Conservation (phyloP, 53 echinoderm and acorn worm genomes). For the Hippasteria phrygiana region DNA sequence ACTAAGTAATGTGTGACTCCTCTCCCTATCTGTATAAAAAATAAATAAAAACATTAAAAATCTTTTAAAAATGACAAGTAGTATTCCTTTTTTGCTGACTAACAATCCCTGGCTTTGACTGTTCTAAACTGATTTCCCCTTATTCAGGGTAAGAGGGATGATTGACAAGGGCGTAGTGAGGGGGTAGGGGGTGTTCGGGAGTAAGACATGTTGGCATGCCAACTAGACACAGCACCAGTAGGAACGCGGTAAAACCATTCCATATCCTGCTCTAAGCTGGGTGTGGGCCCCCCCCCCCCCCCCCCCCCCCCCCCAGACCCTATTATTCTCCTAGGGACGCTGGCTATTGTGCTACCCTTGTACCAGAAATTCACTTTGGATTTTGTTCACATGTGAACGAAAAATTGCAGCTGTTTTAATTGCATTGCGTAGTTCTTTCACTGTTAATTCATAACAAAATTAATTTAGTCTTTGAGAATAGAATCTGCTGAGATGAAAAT, state of each 20-base stretch:
- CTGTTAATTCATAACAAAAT: too few species aligned
- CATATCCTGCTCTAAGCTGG: background rate
- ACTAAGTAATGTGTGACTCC: background rate
- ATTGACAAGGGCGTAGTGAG: slow-evolving; percentile 38
- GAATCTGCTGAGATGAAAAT: too few species aligned
- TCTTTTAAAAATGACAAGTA: too few species aligned
- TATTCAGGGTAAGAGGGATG: background rate
- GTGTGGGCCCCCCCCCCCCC: background rate
- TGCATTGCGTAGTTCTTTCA: too few species aligned
- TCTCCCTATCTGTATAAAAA: too few species aligned
- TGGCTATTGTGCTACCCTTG: too few species aligned
- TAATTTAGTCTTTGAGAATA: too few species aligned
- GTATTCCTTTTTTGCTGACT: slow-evolving; percentile 47
- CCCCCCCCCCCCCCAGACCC: background rate
- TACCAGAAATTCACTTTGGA: too few species aligned
- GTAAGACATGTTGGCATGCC: background rate
- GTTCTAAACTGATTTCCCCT: slow-evolving; percentile 43
- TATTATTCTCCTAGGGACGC: background rate
- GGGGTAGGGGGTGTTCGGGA: slow-evolving; percentile 14
- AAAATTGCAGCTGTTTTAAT: too few species aligned
- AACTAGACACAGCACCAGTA: background rate
- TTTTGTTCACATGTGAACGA: too few species aligned
- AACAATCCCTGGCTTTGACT: slow-evolving; percentile 9
- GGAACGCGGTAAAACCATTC: too few species aligned
- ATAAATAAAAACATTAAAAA: too few species aligned